These are phyloP conservation scores for Tenualosa thibaudeaui DNA, from an alignment of 2,797 vertebrate genomes.

Conservation along the genomic window DNA sequence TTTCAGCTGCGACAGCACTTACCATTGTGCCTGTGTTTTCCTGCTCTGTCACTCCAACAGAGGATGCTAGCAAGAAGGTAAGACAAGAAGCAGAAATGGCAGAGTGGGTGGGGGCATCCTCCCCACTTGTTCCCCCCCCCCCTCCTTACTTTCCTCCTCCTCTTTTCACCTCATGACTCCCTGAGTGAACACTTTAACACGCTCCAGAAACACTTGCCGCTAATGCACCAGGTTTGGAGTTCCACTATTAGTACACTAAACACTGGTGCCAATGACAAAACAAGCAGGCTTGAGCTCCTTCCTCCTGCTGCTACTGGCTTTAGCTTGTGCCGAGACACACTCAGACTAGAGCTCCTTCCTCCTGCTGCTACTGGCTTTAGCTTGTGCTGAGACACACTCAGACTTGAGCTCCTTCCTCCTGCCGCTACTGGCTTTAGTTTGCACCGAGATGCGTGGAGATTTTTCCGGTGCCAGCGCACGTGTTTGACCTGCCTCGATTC, in stretches of 20 bases:
- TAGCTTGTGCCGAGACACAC: background rate
- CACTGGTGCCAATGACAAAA: background rate
- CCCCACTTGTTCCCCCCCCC: background rate
- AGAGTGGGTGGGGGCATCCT: background rate
- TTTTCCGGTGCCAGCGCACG: background rate
- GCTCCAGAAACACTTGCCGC: slow-evolving; percentile 16
- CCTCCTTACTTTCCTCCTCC: background rate
- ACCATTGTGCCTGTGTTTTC: slow-evolving; percentile 61
- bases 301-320: background rate
- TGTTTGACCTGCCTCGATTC: background rate
- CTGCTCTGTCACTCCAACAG: slow-evolving; percentile 30
- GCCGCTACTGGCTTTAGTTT: background rate
- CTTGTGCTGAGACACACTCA: background rate
- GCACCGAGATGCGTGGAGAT: background rate
- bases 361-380: background rate
- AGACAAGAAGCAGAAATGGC: too few relatives aligned
- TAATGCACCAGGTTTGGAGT: slow-evolving; percentile 11
- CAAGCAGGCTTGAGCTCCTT: background rate
- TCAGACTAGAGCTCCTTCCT: background rate
- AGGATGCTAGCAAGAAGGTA: slow-evolving; percentile 51
- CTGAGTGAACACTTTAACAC: background rate
- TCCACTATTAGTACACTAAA: background rate
- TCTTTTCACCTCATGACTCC: slow-evolving; percentile 9
- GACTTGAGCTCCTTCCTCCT: background rate
- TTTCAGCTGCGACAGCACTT: slow-evolving; percentile 61